phyloP scores from a whole-genome alignment of 1,140 invertebrate genomes.

The Pogonognathellus flavescens region DNA sequence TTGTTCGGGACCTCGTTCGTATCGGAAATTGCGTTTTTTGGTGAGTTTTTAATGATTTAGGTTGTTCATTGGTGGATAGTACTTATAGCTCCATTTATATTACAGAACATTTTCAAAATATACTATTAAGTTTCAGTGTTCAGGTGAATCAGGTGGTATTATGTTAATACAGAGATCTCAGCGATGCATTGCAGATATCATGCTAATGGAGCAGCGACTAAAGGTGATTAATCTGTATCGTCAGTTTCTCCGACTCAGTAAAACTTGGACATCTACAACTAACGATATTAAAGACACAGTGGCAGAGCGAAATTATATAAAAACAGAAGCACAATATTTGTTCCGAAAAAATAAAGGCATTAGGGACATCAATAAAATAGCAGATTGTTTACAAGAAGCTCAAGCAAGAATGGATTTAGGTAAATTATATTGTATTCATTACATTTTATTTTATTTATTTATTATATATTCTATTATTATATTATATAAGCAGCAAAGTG shows the following conservation, averaged over 20 bases:
- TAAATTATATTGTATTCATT: no score
- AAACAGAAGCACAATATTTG: slow-evolving; percentile 63
- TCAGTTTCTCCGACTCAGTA: slow-evolving; percentile 59
- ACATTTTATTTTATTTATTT: no score
- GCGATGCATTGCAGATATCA: background rate
- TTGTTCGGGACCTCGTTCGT: no score
- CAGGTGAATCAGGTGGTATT: no score
- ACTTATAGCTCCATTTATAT: no score
- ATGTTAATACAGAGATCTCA: no score
- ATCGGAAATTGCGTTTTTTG: no score
- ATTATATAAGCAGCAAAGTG: background rate
- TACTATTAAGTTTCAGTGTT: no score
- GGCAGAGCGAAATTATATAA: slow-evolving; percentile 65
- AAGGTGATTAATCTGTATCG: slow-evolving; percentile 63
- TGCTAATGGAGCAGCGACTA: slow-evolving; percentile 32
- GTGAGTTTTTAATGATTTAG: no score
- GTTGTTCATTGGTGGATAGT: no score
- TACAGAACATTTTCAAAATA: no score
- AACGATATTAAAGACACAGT: slow-evolving; percentile 46
- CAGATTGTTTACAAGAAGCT: slow-evolving; percentile 64
- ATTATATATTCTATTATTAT: slow-evolving; percentile 54
- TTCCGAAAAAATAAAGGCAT: slow-evolving; percentile 65
- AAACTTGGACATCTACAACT: slow-evolving; percentile 62
- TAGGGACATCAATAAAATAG: slow-evolving; percentile 61
- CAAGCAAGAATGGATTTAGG: slow-evolving; percentile 67